Conservation (phyloP, 2,797 vertebrate species). For the Acanthurus leucopareius region DNA sequence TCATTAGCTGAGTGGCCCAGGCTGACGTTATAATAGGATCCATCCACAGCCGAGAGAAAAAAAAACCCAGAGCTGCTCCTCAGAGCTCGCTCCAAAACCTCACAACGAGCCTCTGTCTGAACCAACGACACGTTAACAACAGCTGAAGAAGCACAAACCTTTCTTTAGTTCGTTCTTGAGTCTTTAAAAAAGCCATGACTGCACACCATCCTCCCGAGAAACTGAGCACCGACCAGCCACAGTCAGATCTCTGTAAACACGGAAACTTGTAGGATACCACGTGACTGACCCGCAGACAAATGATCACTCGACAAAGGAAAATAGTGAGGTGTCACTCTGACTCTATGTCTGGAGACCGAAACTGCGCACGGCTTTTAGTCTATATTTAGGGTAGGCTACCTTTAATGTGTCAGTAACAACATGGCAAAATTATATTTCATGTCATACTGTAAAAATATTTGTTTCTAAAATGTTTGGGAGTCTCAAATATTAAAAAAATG, state of each 20-base stretch:
- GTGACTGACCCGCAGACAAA: conserved; percentile 58
- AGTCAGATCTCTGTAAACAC: conserved; percentile 71
- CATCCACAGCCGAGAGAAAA: not conserved
- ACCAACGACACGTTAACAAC: not conserved
- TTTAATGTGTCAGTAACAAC: not conserved
- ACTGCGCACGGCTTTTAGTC: not conserved
- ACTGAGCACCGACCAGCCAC: conserved; percentile 8
- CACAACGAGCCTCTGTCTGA: fast-evolving
- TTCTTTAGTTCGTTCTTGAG: conserved; percentile 80
- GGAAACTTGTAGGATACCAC: conserved; percentile 71
- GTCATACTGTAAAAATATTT: not conserved
- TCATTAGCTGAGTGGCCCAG: conserved; percentile 33
- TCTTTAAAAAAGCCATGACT: conserved; percentile 85
- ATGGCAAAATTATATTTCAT: not conserved
- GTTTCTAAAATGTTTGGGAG: not conserved
- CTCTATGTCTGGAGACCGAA: fast-evolving
- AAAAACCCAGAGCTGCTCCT: not conserved
- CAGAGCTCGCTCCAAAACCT: not conserved
- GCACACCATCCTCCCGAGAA: conserved; percentile 47
- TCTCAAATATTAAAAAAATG: too few relatives aligned
- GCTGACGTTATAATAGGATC: not conserved
- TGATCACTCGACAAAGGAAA: not conserved
- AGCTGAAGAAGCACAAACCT: conserved; percentile 71
- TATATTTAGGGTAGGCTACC: not conserved
- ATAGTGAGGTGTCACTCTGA: conserved; percentile 28